Base-by-base conservation (phyloP, 2,888 invertebrate genomes). In the Lepidocyrtoides sp. region DNA sequence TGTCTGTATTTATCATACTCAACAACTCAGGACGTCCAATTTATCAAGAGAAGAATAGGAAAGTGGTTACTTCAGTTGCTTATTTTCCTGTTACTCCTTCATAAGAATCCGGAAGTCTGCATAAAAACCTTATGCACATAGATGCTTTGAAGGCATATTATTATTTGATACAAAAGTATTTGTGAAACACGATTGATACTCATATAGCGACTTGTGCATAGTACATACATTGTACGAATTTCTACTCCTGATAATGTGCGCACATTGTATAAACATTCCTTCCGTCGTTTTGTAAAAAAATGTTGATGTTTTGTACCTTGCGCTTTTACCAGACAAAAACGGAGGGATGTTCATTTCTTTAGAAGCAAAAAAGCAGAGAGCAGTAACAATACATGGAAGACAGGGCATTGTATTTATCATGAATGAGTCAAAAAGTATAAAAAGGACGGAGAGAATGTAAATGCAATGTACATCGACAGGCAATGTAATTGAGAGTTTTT, bases 1-100 rank as follows among this genome's bases (percentile, higher is more conserved):
- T 1, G 26, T 75, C 48, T 26, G 14, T 60, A 44, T 69, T 26
- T 60, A 77, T 86, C 44, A 77, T 77, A 29, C 44, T 48, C 26
- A 75, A 48, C 14, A 48, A 75, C n/a, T 2, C 7, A 48, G 75
- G 63, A 77, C 41, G 48, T 63, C 41, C 75, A 36, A 86, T 86
- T 86, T 77, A 86, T 77, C 86, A 86, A 85, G 57, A 23, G 26
- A 86, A 86, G 77, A 86, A 86, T 86, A 57, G 77, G 63, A 86
- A 77, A 86, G 75, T 77, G 86, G 60, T 75, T 72, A 32, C 54
- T 84, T 36, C 69, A 54, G 32, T 48, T 57, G 77, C 44, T 77
- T 86, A 44, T 86, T 63, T 63, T 84, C 36, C 69, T 84, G 26
- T 84, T 44, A n/a, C 83, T 82, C 32, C 20, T 75, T 29, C 36